These are phyloP conservation scores for Eptesicus fuscus DNA, from an alignment of 2,113 vertebrate species.

Conservation along the genomic window DNA sequence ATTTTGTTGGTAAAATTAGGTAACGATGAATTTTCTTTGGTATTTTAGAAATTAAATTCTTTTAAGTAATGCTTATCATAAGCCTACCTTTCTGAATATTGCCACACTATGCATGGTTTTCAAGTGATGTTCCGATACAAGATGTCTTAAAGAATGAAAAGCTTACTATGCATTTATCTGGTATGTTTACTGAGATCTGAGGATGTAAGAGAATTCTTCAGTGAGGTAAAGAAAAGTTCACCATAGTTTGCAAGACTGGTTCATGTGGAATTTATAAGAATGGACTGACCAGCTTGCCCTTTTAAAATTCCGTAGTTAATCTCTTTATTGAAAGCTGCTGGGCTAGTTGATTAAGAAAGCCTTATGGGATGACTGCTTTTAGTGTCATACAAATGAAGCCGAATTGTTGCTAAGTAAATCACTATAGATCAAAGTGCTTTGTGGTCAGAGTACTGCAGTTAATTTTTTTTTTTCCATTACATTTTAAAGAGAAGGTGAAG, in stretches of 20 bases:
- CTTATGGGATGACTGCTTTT: conserved; percentile 69
- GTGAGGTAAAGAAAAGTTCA: conserved; percentile 63
- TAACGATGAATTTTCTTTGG: background rate
- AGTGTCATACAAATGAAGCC: conserved; percentile 66
- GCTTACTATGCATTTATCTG: background rate
- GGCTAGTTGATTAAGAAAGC: conserved; percentile 69
- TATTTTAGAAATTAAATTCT: background rate
- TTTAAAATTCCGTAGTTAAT: conserved; percentile 65
- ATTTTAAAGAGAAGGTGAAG: conserved; percentile 65
- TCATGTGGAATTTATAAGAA: conserved; percentile 62
- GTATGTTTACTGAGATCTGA: conserved; percentile 47
- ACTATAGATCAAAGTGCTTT: conserved; percentile 67
- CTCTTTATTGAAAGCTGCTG: conserved; percentile 68
- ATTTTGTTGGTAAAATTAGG: background rate
- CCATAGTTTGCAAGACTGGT: conserved; percentile 34
- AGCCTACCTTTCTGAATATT: background rate
- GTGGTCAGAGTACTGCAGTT: conserved; percentile 69
- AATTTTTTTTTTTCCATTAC: conserved; percentile 73
- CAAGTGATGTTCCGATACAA: background rate
- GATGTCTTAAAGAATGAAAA: conserved; percentile 3
- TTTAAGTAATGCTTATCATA: background rate
- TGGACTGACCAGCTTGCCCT: conserved; percentile 61
- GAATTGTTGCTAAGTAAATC: conserved; percentile 63
- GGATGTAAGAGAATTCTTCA: conserved; percentile 38
- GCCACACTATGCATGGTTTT: background rate